phyloP scores from a whole-genome alignment of 2,797 vertebrate species.

The Carduelis carduelis region DNA sequence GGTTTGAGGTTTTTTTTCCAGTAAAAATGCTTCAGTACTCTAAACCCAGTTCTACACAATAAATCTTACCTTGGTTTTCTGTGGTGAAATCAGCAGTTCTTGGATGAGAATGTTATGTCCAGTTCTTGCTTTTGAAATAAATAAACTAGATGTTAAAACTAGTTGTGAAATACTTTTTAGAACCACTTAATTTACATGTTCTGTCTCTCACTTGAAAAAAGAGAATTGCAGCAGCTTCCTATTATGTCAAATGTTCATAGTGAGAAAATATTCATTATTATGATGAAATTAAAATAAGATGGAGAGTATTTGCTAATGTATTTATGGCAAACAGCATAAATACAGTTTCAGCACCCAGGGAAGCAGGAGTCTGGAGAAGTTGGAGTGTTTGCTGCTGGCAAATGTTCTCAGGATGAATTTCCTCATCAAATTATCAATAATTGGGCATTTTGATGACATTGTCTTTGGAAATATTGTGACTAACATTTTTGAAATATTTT shows the following conservation, averaged over 20 bases:
- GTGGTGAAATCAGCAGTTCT: neutral
- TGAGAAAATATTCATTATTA: neutral
- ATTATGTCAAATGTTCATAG: neutral
- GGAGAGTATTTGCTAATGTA: neutral
- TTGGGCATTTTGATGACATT: neutral
- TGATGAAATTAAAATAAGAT: neutral
- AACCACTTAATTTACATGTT: neutral
- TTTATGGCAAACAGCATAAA: neutral
- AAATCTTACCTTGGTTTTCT: neutral
- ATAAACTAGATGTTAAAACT: neutral
- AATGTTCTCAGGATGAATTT: conserved; percentile 35
- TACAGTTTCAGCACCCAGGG: neutral
- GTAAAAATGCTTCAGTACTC: neutral
- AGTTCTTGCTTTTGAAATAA: neutral
- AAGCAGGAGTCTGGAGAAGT: neutral
- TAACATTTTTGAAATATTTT: neutral
- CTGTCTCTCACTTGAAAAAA: neutral
- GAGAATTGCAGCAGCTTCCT: neutral
- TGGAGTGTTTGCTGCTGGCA: conserved; percentile 19
- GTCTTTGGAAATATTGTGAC: neutral
- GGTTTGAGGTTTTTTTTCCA: neutral
- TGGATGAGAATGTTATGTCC: neutral
- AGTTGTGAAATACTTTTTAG: neutral
- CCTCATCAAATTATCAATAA: conserved; percentile 1
- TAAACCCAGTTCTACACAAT: neutral